Evolutionary conservation across 1,140 invertebrate genomes (phyloP).

Genomic region (Bombus pascuorum): DNA sequence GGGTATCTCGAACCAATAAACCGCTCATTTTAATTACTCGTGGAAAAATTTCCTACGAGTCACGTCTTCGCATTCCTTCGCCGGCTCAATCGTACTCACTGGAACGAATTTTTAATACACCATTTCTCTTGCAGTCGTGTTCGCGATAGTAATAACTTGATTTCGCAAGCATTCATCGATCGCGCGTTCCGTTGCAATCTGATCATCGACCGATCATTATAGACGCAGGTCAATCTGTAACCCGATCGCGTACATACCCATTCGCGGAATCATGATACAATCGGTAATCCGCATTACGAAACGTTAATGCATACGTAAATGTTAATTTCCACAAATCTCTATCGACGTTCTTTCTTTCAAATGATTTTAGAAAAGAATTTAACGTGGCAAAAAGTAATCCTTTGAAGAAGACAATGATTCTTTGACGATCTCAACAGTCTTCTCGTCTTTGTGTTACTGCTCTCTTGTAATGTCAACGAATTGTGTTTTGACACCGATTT

Average conservation of each 20-base stretch:
- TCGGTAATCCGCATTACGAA: neutral
- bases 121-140: neutral
- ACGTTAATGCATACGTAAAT: neutral
- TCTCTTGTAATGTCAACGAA: neutral
- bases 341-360: neutral
- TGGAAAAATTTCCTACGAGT: neutral
- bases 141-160: neutral
- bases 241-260: conserved; percentile 9
- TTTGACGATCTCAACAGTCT: no score
- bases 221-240: neutral
- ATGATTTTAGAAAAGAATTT: no score
- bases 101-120: neutral
- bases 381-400: neutral
- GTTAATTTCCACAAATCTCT: neutral
- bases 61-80: neutral
- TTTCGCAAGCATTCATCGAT: conserved; percentile 18
- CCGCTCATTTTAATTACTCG: conserved; percentile 1
- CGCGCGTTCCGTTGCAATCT: conserved; percentile 22
- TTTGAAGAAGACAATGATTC: neutral
- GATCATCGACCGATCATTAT: conserved; percentile 21
- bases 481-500: neutral
- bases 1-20: neutral
- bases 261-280: neutral
- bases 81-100: no score
- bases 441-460: no score